phyloP scores from a whole-genome alignment of 1,140 invertebrate genomes.

The Drosophila teissieri region DNA sequence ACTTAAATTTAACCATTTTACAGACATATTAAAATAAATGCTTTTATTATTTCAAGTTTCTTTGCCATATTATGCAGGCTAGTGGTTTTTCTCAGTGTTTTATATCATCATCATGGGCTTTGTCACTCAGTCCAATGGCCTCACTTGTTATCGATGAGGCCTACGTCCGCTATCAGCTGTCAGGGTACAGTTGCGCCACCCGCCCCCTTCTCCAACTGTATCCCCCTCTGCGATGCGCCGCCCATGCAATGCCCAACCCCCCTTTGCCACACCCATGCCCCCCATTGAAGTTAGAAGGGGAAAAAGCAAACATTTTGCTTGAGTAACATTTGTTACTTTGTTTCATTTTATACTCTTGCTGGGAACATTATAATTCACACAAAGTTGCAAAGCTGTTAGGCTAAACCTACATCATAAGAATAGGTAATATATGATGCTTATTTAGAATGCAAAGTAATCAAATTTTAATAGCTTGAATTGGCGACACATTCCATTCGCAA shows the following conservation, averaged over 20 bases:
- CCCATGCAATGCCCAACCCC: background rate
- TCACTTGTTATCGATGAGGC: slow-evolving; percentile 75
- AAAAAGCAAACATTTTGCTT: slow-evolving; percentile 79
- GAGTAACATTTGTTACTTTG: slow-evolving; percentile 66
- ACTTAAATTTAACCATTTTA: too few species aligned
- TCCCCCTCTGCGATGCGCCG: background rate
- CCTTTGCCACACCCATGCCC: background rate
- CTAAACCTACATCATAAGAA: background rate
- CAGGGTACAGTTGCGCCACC: slow-evolving; percentile 60
- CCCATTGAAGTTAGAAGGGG: slow-evolving; percentile 62
- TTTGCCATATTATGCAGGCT: too few species aligned
- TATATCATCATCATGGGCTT: slow-evolving; percentile 32
- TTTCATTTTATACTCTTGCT: slow-evolving; percentile 15
- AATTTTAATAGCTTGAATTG: background rate
- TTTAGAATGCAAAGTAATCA: background rate
- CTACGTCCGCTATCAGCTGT: slow-evolving; percentile 46
- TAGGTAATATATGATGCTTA: background rate
- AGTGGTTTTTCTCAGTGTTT: background rate
- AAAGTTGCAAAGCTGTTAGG: background rate
- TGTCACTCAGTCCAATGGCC: slow-evolving; percentile 62
- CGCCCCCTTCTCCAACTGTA: background rate
- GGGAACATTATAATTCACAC: background rate
- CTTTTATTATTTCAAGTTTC: too few species aligned
- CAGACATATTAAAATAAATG: too few species aligned
- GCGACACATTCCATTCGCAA: background rate